These are phyloP conservation scores for Parasteatoda tepidariorum DNA, from an alignment of 1,140 invertebrate genomes.

Conservation along the genomic window DNA sequence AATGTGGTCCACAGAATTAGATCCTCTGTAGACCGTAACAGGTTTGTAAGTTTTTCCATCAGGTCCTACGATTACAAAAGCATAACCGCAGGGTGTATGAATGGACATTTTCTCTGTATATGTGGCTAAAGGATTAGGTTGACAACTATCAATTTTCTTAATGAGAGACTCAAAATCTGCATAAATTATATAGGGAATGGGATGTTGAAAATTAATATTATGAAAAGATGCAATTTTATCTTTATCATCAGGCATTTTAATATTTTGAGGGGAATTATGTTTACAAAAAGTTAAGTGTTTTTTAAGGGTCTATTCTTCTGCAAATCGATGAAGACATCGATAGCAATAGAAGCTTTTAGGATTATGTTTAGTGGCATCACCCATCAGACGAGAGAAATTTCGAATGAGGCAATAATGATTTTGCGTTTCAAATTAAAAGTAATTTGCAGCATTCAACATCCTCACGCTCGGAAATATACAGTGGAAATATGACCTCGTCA, in stretches of 20 bases:
- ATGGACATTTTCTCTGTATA: not conserved
- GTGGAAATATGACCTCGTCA: conserved; percentile 1
- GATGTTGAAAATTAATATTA: not conserved
- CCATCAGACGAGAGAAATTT: too few relatives aligned
- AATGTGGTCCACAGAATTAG: not conserved
- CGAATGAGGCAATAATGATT: too few relatives aligned
- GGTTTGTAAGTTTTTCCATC: not conserved
- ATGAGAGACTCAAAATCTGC: conserved; percentile 2
- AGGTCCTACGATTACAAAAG: not conserved
- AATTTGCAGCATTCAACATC: conserved; percentile 3
- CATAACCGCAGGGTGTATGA: too few relatives aligned
- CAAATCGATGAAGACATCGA: not conserved
- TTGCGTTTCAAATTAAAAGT: not conserved
- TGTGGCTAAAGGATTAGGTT: too few relatives aligned
- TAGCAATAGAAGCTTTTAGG: not conserved
- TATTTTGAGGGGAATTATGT: not conserved
- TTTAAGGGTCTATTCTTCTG: not conserved
- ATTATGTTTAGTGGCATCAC: not conserved
- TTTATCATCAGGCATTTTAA: not conserved
- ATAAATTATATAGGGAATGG: conserved; percentile 3
- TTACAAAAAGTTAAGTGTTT: not conserved
- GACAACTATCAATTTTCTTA: too few relatives aligned
- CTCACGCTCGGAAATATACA: not conserved
- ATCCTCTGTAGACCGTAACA: not conserved
- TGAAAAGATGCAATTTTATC: not conserved